Conservation (phyloP, 2,797 vertebrate genomes). For the Florisuga fusca region DNA sequence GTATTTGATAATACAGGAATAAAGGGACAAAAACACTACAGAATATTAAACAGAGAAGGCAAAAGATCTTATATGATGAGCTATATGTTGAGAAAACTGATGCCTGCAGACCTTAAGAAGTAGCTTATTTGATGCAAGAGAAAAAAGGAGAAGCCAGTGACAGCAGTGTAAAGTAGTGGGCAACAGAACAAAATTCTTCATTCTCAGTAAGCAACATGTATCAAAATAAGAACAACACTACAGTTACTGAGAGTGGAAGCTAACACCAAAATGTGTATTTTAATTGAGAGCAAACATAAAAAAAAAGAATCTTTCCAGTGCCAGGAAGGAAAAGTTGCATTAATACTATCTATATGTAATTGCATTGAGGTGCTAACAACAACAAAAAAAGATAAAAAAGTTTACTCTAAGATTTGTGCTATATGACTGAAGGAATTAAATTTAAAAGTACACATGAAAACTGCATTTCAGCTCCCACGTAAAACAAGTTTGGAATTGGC, state of each 20-base stretch:
- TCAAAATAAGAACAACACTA: background rate
- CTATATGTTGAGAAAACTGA: background rate
- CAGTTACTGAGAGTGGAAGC: background rate
- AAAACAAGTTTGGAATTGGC: background rate
- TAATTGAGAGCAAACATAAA: background rate
- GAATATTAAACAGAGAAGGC: background rate
- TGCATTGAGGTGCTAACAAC: fast-evolving
- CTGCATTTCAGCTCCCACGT: background rate
- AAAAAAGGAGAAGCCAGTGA: background rate
- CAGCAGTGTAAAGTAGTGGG: background rate
- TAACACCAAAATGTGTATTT: background rate
- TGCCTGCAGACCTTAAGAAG: background rate
- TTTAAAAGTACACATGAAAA: background rate
- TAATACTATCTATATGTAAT: background rate
- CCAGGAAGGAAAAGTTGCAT: background rate
- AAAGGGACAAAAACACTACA: background rate
- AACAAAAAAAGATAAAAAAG: background rate
- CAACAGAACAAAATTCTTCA: background rate
- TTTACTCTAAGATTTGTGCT: background rate
- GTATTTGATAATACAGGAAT: background rate
- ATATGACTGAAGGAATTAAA: background rate
- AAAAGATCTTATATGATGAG: background rate
- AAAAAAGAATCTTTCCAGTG: background rate
- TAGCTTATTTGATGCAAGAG: background rate
- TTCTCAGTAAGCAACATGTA: background rate